Evolutionary conservation across 2,888 invertebrate genomes (phyloP), one percentile per base, ranked within the genome.

Genomic region (Eupithecia centaureata): DNA sequence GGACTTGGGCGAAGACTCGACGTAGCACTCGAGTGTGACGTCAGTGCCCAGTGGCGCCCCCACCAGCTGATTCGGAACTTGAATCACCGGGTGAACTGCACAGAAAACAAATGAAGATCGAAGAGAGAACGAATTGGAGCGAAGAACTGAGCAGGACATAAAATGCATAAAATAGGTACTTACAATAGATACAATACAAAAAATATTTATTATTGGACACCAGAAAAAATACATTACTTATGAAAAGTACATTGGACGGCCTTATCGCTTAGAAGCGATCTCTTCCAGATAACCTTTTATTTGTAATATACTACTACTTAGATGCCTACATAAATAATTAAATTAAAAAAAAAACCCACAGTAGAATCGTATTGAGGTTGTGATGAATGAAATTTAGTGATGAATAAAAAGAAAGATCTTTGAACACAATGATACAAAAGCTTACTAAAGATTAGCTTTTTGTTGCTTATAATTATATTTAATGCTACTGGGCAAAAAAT

Each of bases 31-130:
- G 77, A 98, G 94, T 64, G 95, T 95, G 82, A 97, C 97, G 90
- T 97, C 96, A 76, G 97, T 97, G 77, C 96, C 96, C 78, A 97
- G 93, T 70, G 97, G 97, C 73, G 97, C 97, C 38, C 97, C 97
- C 72, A 98, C 97, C 88, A 98, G 94, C 94, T 98, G 97, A 94
- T 97, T 97, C 74, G 97, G 97, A 80, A 97, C 97, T 90, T 96
- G 96, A 85, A 98, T 97, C 82, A 97, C 96, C 38, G 98, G 98
- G 86, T 97, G 96, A 95, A 98, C 98, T 98, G 94, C 5, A 73
- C 15, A 78, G 35, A 68, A 65, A 12, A 56, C 10, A 47, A n/a
- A 38, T 15, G 25, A 27, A 28, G 8, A 18, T 27, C 7, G 1
- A 15, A 52, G 22, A 25, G 10, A 51, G 51, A n/a, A n/a, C 5